A percentile compares a stretch with the other conserved stretches of the same genome.
Evolutionary conservation across 2,797 vertebrate species (phyloP).

Genomic region (Aphelocoma californica): DNA sequence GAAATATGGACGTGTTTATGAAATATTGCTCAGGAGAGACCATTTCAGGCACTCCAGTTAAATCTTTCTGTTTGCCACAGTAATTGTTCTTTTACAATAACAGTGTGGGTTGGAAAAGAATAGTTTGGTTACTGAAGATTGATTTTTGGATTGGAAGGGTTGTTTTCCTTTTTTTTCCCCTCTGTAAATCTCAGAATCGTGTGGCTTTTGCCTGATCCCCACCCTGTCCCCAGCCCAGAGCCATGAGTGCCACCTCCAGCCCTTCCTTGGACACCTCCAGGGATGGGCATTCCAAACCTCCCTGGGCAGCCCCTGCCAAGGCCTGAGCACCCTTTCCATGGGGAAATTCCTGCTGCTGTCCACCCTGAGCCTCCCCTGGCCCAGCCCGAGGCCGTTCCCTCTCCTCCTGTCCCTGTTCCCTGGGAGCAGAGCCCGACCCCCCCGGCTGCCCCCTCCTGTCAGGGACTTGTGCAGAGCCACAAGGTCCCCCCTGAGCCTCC

Average conservation of each 20-base stretch:
- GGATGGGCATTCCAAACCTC: neutral
- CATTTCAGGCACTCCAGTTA: neutral
- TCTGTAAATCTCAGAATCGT: neutral
- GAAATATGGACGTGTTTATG: neutral
- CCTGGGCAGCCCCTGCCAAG: neutral
- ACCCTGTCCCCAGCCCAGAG: neutral
- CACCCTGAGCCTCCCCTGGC: too few relatives aligned
- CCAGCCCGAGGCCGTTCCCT: too few relatives aligned
- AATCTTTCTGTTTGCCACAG: constrained; percentile 16
- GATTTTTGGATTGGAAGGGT: neutral
- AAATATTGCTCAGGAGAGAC: constrained; percentile 26
- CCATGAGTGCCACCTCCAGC: neutral
- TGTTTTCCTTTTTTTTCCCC: neutral
- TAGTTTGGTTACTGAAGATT: neutral
- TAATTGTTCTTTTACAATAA: constrained; percentile 46
- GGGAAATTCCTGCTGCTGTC: neutral
- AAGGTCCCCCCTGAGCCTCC: neutral
- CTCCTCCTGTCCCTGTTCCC: too few relatives aligned
- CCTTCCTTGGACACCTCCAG: neutral
- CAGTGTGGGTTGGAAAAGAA: neutral
- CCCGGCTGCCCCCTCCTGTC: neutral
- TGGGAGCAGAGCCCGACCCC: too few relatives aligned
- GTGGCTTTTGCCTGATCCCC: rapidly evolving
- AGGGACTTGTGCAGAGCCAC: too few relatives aligned
- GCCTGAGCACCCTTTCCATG: neutral